These are phyloP conservation scores for Alfaro cultratus DNA, from an alignment of 2,797 vertebrate genomes.

Conservation along the genomic window DNA sequence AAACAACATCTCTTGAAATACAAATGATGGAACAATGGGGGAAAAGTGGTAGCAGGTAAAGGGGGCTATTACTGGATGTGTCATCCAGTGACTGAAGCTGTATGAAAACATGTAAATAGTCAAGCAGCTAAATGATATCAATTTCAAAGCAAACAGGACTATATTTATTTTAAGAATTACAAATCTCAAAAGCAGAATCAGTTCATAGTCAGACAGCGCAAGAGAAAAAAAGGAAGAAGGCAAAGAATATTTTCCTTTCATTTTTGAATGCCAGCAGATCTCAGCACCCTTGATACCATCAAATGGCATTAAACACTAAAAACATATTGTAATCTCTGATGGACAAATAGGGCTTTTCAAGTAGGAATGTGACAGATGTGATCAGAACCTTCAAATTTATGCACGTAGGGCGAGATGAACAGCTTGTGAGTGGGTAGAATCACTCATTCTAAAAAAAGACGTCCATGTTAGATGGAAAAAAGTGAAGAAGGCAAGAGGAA, in stretches of 20 bases:
- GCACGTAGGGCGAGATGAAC: constrained; percentile 53
- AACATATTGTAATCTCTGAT: constrained; percentile 8
- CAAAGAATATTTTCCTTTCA: constrained; percentile 48
- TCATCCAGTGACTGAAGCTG: background rate
- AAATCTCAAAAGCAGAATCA: constrained; percentile 45
- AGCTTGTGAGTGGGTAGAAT: constrained; percentile 75
- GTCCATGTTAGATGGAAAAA: constrained; percentile 52
- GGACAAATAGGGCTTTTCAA: constrained; percentile 34
- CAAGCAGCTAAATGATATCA: constrained; percentile 42
- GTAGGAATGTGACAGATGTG: constrained; percentile 70
- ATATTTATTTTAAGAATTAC: constrained; percentile 42
- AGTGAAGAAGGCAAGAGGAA: constrained; percentile 45
- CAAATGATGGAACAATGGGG: background rate
- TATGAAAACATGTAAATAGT: background rate
- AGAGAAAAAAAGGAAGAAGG: constrained; percentile 28
- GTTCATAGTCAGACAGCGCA: constrained; percentile 47
- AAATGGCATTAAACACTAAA: constrained; percentile 21
- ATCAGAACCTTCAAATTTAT: constrained; percentile 50
- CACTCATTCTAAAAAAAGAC: constrained; percentile 64
- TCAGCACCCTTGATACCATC: constrained; percentile 24
- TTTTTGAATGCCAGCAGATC: constrained; percentile 25
- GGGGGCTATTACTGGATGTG: background rate
- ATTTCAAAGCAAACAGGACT: constrained; percentile 67
- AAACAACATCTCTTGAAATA: background rate
- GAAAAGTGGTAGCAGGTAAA: background rate